Percentiles rank a stretch among this genome's conserved stretches.
Evolutionary conservation across 2,888 invertebrate species (phyloP).

Genomic region (Polyploca ridens): DNA sequence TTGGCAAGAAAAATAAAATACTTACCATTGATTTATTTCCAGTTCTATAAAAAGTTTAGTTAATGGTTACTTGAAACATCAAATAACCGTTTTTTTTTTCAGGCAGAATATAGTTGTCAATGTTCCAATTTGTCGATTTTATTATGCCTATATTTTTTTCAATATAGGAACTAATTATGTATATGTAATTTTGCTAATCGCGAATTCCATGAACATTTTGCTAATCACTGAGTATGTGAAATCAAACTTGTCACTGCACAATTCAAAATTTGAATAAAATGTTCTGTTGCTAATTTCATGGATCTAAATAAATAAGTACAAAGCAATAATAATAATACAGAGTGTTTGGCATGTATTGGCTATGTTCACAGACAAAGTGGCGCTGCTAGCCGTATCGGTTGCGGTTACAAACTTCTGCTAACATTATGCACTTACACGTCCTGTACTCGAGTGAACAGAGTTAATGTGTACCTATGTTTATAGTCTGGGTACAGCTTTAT

Average conservation of each 20-base stretch:
- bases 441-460: constrained; percentile 15
- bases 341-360: constrained; percentile 23
- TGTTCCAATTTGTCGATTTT: too few relatives aligned
- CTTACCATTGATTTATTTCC: not conserved
- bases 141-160: too few relatives aligned
- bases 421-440: constrained; percentile 37
- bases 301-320: not conserved
- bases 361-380: constrained; percentile 33
- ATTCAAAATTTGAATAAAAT: too few relatives aligned
- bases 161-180: too few relatives aligned
- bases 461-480: not conserved
- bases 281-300: too few relatives aligned
- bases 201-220: too few relatives aligned
- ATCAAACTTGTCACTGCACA: too few relatives aligned
- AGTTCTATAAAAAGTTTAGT: not conserved
- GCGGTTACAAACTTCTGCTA: constrained; percentile 42
- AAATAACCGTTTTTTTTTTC: too few relatives aligned
- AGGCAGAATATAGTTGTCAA: too few relatives aligned
- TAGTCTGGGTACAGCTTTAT: not conserved
- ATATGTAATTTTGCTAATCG: too few relatives aligned
- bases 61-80: not conserved
- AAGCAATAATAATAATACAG: not conserved
- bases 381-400: constrained; percentile 35
- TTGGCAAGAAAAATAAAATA: not conserved
- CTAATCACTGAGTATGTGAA: too few relatives aligned